Conservation (phyloP, 2,888 invertebrate genomes). For the Carcina quercana region DNA sequence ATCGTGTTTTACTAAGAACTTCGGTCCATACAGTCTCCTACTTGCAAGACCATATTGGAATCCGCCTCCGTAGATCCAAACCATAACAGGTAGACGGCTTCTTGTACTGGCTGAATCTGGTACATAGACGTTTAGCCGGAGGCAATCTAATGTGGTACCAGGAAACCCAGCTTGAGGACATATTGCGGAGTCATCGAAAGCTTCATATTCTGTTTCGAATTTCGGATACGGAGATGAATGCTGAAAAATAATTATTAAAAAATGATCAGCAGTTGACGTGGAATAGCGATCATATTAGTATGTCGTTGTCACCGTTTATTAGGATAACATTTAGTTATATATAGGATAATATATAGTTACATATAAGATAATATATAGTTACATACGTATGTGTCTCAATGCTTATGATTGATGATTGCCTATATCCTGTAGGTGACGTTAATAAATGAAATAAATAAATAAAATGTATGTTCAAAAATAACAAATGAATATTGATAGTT, state of each 20-base stretch:
- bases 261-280: no score
- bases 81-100: conserved; percentile 46
- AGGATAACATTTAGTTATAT: no score
- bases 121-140: conserved; percentile 36
- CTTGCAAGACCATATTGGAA: conserved; percentile 13
- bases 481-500: no score
- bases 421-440: no score
- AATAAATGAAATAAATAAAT: no score
- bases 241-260: conserved; percentile 12
- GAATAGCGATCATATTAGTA: no score
- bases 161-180: conserved; percentile 29
- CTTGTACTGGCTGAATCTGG: conserved; percentile 33
- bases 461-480: no score
- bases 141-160: conserved; percentile 25
- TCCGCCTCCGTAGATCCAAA: conserved; percentile 31
- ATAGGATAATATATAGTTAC: no score
- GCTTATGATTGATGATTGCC: no score
- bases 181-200: conserved; percentile 27
- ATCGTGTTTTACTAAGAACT: conserved; percentile 20
- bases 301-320: no score
- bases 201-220: conserved; percentile 25
- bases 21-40: conserved; percentile 18
- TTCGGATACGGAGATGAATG: conserved; percentile 9
- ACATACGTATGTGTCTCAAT: no score
- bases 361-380: no score